A percentile compares a stretch with the other conserved stretches of the same genome.
These are phyloP conservation scores for Plectropomus leopardus DNA, from an alignment of 2,113 vertebrate genomes.

Conservation along the genomic window DNA sequence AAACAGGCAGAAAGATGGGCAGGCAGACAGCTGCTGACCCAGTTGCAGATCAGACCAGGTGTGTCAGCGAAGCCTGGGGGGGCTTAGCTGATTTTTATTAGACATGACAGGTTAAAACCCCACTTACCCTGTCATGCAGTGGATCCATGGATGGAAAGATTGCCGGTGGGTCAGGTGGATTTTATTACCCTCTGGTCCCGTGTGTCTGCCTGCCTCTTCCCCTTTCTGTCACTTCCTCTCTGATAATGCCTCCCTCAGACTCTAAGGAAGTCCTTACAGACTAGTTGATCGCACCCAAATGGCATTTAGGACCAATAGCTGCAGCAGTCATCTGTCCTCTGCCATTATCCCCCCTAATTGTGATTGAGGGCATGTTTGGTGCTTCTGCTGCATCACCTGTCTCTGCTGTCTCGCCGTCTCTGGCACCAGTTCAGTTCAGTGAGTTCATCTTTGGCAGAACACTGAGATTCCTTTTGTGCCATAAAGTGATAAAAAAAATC, in stretches of 20 bases:
- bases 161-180: constrained; percentile 30
- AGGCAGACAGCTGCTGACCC: constrained; percentile 69
- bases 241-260: constrained; percentile 3
- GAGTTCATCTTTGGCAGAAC: constrained; percentile 35
- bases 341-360: constrained; percentile 10
- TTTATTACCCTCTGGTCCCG: constrained; percentile 39
- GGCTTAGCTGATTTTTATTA: constrained; percentile 48
- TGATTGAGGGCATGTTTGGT: constrained; percentile 45
- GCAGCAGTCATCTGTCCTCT: constrained; percentile 10
- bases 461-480: constrained; percentile 11
- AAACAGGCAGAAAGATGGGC: constrained; percentile 38
- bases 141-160: constrained; percentile 29
- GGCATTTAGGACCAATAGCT: constrained; percentile 18
- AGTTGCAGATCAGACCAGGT: constrained; percentile 68
- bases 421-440: constrained; percentile 21
- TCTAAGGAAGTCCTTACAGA: background rate
- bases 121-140: constrained; percentile 43
- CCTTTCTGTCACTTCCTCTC: constrained; percentile 6
- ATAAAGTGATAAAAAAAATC: constrained; percentile 12
- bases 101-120: constrained; percentile 62
- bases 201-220: constrained; percentile 1
- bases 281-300: constrained; percentile 23
- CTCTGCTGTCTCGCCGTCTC: constrained; percentile 2
- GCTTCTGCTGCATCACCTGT: constrained; percentile 37
- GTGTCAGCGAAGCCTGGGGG: constrained; percentile 54